Percentiles rank a stretch among this genome's conserved stretches.
These are phyloP conservation scores for Spilosoma lubricipeda DNA, from an alignment of 2,888 invertebrate genomes.

Conservation along the genomic window DNA sequence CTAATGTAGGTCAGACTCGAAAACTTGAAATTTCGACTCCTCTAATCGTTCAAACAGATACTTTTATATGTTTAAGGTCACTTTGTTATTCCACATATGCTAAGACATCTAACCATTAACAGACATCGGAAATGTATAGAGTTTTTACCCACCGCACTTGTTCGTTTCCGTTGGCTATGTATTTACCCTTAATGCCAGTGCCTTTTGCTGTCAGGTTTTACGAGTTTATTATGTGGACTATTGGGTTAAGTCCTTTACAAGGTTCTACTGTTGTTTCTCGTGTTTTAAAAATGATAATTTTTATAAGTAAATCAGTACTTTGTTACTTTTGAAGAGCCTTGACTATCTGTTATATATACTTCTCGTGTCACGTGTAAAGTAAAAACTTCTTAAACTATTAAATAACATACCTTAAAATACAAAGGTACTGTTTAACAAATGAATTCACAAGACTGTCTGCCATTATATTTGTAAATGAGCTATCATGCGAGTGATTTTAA, in stretches of 20 bases:
- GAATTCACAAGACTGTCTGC: not conserved
- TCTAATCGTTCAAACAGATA: not conserved
- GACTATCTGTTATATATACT: too few species aligned
- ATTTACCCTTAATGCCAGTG: constrained; percentile 64
- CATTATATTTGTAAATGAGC: constrained; percentile 3
- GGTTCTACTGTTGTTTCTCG: constrained; percentile 19
- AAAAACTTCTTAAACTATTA: too few species aligned
- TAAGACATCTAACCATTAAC: constrained; percentile 32
- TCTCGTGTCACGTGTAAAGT: too few species aligned
- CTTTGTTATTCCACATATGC: not conserved
- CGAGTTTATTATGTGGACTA: constrained; percentile 65
- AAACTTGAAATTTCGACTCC: too few species aligned
- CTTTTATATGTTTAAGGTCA: not conserved
- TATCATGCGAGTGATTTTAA: not conserved
- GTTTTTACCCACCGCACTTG: constrained; percentile 30
- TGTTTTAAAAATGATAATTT: not conserved
- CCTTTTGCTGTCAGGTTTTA: constrained; percentile 56
- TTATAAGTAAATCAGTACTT: not conserved
- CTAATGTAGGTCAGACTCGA: too few species aligned
- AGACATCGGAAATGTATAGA: constrained; percentile 35
- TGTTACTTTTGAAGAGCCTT: not conserved
- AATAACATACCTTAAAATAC: too few species aligned
- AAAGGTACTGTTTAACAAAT: not conserved
- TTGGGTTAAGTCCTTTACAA: constrained; percentile 59
- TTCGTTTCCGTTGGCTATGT: constrained; percentile 44